Evolutionary conservation across 2,113 vertebrate genomes (phyloP), one percentile per base, ranked within the genome.

Genomic region (Grammomys dolichurus): DNA sequence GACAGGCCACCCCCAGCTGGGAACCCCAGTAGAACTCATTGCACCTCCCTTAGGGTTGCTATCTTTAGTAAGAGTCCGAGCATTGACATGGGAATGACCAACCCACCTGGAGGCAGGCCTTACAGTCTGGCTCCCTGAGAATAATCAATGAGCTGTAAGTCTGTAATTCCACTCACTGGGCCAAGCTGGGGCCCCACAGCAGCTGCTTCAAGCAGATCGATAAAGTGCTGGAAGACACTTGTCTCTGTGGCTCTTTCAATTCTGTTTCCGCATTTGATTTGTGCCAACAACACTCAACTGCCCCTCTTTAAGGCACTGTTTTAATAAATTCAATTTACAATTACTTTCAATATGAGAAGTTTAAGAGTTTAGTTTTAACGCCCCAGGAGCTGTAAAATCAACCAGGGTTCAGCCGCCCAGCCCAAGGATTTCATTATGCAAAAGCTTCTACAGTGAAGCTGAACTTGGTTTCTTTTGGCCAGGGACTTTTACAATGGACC

Each of bases 271-370:
- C 90, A 73, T 97, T 97, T 96, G 80, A 94, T 96, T 96, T 92
- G 73, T 92, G 96, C 36, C 0, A 5, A 82, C 86, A 93, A 75
- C 87, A 89, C 93, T 95, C 95, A 93, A 43, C 75, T 86, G 93
- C 76, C n/a, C 72, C 72, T 95, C 92, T 97, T 97, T 96, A 95
- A 95, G 87, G 82, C 96, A 94, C 90, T 97, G 65, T 96, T 96
- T 97, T 84, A 97, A 96, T 58, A 96, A 96, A 95, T 96, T 95
- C 92, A 87, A 94, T 96, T 93, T 95, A 89, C 73, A 89, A 88
- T 96, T 92, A 80, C 36, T 89, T 96, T 95, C 77, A 65, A 89
- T 96, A 94, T 36, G 88, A 93, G 90, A 88, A 93, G 76, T 87
- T 88, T 92, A 36, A 95, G 82, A 91, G 77, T 85, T 90, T 91